Evolutionary conservation across 2,113 vertebrate genomes (phyloP).

Genomic region (Sylvietta virens): DNA sequence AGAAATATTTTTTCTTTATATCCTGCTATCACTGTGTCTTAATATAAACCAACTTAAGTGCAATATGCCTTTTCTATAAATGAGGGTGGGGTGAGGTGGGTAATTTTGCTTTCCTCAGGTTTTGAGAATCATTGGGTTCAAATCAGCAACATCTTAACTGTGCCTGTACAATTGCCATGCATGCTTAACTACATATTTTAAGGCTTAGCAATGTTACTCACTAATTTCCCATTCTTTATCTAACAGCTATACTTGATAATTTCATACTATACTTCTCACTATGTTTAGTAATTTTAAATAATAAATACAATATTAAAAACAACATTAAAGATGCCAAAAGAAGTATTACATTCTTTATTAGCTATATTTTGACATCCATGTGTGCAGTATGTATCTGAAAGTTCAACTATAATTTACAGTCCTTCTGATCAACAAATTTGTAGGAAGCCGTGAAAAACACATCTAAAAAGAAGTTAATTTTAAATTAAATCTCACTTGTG

Average conservation of each 20-base stretch:
- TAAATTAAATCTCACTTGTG: neutral
- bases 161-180: neutral
- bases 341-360: neutral
- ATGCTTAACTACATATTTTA: neutral
- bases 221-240: neutral
- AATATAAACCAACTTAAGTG: neutral
- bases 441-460: neutral
- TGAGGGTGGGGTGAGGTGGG: rapidly evolving
- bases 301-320: neutral
- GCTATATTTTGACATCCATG: neutral
- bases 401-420: neutral
- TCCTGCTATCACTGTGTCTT: neutral
- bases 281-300: neutral
- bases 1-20: neutral
- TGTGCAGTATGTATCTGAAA: neutral
- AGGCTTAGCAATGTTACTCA: neutral
- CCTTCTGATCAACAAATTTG: neutral
- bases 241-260: neutral
- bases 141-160: neutral
- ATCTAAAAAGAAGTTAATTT: neutral
- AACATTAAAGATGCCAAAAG: neutral
- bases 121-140: neutral
- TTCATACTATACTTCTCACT: neutral
- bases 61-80: neutral
- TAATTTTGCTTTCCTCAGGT: neutral